Percentiles rank a stretch among this genome's conserved stretches.
Conservation (phyloP, 2,888 invertebrate species). For the Lithophane ornitopus region DNA sequence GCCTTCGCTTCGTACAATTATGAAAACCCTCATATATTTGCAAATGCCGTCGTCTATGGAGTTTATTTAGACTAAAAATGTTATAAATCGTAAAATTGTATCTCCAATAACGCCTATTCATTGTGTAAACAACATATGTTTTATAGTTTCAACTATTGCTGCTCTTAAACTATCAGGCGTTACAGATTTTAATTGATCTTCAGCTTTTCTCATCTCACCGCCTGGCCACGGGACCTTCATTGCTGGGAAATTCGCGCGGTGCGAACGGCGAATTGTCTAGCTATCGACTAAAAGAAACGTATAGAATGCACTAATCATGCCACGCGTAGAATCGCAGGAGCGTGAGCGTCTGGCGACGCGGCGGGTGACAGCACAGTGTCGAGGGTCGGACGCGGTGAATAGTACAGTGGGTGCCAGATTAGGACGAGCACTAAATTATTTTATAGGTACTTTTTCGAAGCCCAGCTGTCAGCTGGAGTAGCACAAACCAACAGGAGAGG, state of each 20-base stretch:
- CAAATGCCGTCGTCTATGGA: conserved; percentile 92
- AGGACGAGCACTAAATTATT: background rate
- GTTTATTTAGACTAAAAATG: conserved; percentile 92
- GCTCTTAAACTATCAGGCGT: background rate
- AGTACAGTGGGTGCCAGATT: too few relatives aligned
- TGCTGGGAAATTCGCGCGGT: too few relatives aligned
- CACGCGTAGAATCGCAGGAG: too few relatives aligned
- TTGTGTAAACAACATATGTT: background rate
- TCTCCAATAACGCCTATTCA: conserved; percentile 5
- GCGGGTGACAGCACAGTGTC: too few relatives aligned
- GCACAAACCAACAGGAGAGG: background rate
- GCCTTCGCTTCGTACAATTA: conserved; percentile 90
- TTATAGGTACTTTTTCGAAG: background rate
- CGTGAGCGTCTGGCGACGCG: too few relatives aligned
- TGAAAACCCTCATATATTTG: conserved; percentile 92
- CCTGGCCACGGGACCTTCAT: too few relatives aligned
- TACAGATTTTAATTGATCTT: background rate
- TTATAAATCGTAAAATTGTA: conserved; percentile 56
- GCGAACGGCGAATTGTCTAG: too few relatives aligned
- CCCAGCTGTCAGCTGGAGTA: background rate
- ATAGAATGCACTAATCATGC: too few relatives aligned
- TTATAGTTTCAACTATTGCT: background rate
- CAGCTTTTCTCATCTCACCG: too few relatives aligned
- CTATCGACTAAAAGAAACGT: too few relatives aligned
- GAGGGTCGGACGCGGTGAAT: too few relatives aligned